These are phyloP conservation scores for Xanthorhoe designata DNA, from an alignment of 2,888 invertebrate species.

Conservation along the genomic window DNA sequence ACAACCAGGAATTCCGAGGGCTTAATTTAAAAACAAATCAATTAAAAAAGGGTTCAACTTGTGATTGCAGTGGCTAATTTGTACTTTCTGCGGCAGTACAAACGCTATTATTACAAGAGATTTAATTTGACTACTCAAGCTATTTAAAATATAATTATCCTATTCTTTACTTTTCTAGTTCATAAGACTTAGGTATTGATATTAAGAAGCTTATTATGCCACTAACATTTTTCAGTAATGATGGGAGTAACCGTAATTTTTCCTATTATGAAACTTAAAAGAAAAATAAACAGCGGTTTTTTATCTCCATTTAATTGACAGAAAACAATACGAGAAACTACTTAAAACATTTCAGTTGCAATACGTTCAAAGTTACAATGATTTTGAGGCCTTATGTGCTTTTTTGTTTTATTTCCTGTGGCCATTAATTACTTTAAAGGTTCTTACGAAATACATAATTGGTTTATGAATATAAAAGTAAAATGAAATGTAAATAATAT, in stretches of 20 bases:
- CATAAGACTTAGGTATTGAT: constrained; percentile 36
- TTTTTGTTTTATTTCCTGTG: neutral
- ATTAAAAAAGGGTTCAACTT: constrained; percentile 5
- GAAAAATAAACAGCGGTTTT: constrained; percentile 2
- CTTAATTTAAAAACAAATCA: neutral
- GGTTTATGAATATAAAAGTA: constrained; percentile 25
- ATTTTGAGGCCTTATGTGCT: neutral
- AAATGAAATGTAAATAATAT: constrained; percentile 25
- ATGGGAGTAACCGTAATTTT: neutral
- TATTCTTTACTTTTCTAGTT: constrained; percentile 25
- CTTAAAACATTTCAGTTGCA: neutral
- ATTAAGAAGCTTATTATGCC: constrained; percentile 34
- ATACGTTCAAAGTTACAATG: neutral
- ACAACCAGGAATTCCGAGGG: neutral
- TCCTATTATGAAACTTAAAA: neutral
- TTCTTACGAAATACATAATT: constrained; percentile 27
- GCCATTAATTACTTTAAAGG: constrained; percentile 1
- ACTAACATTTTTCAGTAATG: constrained; percentile 3
- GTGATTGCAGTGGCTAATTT: constrained; percentile 21
- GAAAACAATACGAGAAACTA: neutral
- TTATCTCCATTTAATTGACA: neutral
- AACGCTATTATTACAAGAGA: constrained; percentile 19
- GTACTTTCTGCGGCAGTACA: constrained; percentile 26
- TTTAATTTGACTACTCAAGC: constrained; percentile 24
- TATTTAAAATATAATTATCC: constrained; percentile 31